phyloP scores from a whole-genome alignment of 2,888 invertebrate genomes.

The Lomographa bimaculata region DNA sequence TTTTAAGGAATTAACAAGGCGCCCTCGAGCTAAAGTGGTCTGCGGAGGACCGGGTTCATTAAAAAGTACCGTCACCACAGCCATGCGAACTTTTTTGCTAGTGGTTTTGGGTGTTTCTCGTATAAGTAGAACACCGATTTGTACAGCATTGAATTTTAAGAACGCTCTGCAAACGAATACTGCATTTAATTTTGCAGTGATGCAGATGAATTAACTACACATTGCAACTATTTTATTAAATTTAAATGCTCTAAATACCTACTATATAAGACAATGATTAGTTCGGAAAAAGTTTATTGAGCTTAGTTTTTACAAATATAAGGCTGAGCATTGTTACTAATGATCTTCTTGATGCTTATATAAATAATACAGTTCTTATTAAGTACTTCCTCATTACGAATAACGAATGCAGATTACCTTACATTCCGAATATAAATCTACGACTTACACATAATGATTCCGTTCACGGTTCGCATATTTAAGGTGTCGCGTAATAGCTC shows the following conservation, averaged over 20 bases:
- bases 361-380: conserved; percentile 5
- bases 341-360: not conserved
- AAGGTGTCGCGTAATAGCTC: conserved; percentile 15
- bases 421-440: no score
- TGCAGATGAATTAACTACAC: no score
- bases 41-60: conserved; percentile 27
- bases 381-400: conserved; percentile 11
- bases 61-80: conserved; percentile 23
- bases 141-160: no score
- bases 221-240: no score
- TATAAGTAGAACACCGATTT: not conserved
- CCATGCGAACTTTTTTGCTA: conserved; percentile 16
- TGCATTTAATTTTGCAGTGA: no score
- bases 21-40: conserved; percentile 39
- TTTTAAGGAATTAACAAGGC: conserved; percentile 49
- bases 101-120: conserved; percentile 3
- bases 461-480: conserved; percentile 10
- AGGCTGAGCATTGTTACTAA: no score
- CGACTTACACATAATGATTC: conserved; percentile 4
- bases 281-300: no score
- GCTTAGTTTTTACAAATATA: no score
- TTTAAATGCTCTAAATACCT: no score
- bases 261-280: no score
- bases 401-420: no score
- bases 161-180: no score